Base-by-base conservation (phyloP, 2,797 vertebrate species). In the Dendrocincla tyrannina region DNA sequence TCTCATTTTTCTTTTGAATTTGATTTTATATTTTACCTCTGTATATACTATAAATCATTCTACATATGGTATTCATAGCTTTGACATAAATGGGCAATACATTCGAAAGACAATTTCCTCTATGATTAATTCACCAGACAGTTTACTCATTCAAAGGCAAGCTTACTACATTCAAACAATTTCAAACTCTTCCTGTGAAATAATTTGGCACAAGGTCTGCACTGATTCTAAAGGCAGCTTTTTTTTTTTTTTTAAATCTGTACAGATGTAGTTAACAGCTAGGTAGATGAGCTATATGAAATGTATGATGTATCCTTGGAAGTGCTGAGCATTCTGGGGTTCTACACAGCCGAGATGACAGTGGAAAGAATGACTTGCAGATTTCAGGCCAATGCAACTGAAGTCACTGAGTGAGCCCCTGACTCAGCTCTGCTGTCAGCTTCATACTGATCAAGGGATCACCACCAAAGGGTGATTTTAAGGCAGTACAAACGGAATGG, bases 91-190 rank as follows among this genome's bases (percentile, higher is more conserved):
- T 58, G 9, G 50, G 10, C n/a, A 75, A n/a, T 44, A 32, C 20
- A 6, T 62, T 75, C 11, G 25, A 74, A 86, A 85, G 76, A 66
- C 46, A 41, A 39, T 90, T 77, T 17, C 32, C 7, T 4, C 6
- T 60, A 42, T 64, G 37, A 66, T 88, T 82, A 87, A 91, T 82
- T 94, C 27, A 64, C 27, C 42, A 69, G 13, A 49, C 62, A 28
- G 0, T 84, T 78, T 91, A 62, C 7, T 41, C 42, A 76, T 75
- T 84, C 42, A 76, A 84, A 92, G 12, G 22, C 15, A 88, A 88
- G 64, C n/a, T 42, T 46, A 41, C 10, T 70, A 44, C 33, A 53
- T 49, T 80, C 44, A 74, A 93, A 70, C 9, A 47, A 44, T 87
- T 90, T 91, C 44, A 63, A 1, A 9, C 20, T 76, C 35, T 94